Evolutionary conservation across 2,113 vertebrate species (phyloP).

Genomic region (Brienomyrus longianalis): DNA sequence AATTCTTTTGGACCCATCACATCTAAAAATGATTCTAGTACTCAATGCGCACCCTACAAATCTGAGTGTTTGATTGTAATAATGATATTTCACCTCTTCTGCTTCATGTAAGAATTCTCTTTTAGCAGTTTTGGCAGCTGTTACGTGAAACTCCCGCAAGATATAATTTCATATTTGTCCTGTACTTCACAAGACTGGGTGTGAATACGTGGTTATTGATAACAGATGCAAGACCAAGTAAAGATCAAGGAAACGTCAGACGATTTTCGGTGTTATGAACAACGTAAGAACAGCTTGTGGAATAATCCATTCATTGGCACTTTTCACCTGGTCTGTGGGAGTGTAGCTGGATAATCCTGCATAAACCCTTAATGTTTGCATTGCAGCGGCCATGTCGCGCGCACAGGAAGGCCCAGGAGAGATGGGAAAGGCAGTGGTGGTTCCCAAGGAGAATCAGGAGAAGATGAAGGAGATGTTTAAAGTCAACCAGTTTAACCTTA

Average conservation of each 20-base stretch:
- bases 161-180: neutral
- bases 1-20: neutral
- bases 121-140: neutral
- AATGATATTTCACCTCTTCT: neutral
- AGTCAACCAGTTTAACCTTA: slow-evolving; percentile 97
- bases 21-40: neutral
- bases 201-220: neutral
- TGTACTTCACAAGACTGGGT: neutral
- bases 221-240: neutral
- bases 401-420: slow-evolving; percentile 88
- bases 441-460: slow-evolving; percentile 87
- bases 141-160: neutral
- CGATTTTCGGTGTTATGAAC: neutral
- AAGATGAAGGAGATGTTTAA: slow-evolving; percentile 98
- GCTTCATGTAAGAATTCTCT: neutral
- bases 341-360: neutral
- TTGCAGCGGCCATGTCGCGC: slow-evolving; percentile 85
- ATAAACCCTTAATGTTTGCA: neutral
- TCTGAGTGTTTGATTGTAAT: neutral
- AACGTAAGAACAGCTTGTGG: neutral
- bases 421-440: slow-evolving; percentile 90
- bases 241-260: neutral
- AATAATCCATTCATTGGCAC: neutral
- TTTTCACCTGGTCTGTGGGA: neutral
- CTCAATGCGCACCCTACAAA: neutral